These are phyloP conservation scores for Melanchra persicariae DNA, from an alignment of 2,888 invertebrate species.

Conservation along the genomic window DNA sequence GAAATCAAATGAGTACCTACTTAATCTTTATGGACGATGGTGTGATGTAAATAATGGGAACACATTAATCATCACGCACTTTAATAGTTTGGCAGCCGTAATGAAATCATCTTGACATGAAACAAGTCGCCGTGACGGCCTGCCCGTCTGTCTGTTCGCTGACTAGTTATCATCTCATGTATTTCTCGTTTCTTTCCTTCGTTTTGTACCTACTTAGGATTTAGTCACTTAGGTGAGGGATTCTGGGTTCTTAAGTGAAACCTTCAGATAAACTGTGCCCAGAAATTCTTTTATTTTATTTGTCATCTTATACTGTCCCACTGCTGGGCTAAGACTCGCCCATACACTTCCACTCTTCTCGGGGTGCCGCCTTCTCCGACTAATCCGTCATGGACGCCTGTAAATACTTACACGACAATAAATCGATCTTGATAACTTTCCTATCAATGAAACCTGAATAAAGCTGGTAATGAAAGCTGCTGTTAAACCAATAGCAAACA, in stretches of 20 bases:
- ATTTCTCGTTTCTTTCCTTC: too few species aligned
- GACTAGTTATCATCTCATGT: neutral
- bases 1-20: slow-evolving; percentile 7
- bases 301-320: too few species aligned
- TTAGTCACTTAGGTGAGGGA: too few species aligned
- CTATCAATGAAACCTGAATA: neutral
- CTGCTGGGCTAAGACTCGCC: too few species aligned
- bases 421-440: neutral
- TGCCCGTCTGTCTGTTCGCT: neutral
- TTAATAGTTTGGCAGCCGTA: neutral
- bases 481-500: neutral
- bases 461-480: neutral
- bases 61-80: neutral
- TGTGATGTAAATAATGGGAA: neutral
- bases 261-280: too few species aligned
- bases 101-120: neutral
- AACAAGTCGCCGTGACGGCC: neutral
- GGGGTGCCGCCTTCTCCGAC: too few species aligned
- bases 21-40: neutral
- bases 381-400: too few species aligned
- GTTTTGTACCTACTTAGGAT: too few species aligned
- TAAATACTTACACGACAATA: neutral
- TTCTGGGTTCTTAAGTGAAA: too few species aligned
- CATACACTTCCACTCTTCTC: too few species aligned
- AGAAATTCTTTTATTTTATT: too few species aligned